A percentile compares a stretch with the other conserved stretches of the same genome.
Conservation (phyloP, 2,888 invertebrate genomes). For the Cantharis rufa region DNA sequence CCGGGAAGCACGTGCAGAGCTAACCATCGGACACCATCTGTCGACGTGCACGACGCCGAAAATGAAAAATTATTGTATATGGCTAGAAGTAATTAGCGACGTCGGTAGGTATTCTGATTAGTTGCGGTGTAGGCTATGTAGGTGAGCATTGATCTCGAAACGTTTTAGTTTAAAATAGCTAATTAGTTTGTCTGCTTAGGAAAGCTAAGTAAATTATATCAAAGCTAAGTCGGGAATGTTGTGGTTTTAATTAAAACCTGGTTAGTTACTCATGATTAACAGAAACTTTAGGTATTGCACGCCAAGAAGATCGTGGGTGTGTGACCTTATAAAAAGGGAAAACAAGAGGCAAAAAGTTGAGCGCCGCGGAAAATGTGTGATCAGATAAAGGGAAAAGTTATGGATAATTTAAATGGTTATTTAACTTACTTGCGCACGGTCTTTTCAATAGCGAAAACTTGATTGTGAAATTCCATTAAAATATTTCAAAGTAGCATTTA, state of each 20-base stretch:
- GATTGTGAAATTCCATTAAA: slow-evolving; percentile 42
- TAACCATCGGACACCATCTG: not conserved
- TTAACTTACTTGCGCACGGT: slow-evolving; percentile 11
- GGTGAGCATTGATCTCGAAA: slow-evolving; percentile 24
- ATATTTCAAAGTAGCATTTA: slow-evolving; percentile 45
- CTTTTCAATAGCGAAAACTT: slow-evolving; percentile 23
- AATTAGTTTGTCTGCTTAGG: slow-evolving; percentile 44
- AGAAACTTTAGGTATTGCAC: slow-evolving; percentile 3
- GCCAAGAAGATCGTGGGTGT: not conserved
- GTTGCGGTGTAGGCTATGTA: slow-evolving; percentile 14
- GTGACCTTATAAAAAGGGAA: not conserved
- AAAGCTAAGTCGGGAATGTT: slow-evolving; percentile 45
- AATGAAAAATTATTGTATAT: not conserved
- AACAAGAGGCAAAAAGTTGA: not conserved
- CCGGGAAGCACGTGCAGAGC: not conserved
- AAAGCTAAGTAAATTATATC: slow-evolving; percentile 46
- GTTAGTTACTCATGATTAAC: slow-evolving; percentile 42
- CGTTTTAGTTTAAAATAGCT: slow-evolving; percentile 32
- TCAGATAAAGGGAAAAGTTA: slow-evolving; percentile 4
- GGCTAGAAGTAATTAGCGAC: not conserved
- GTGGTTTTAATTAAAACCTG: slow-evolving; percentile 50
- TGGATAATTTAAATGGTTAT: slow-evolving; percentile 13
- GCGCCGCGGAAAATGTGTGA: not conserved
- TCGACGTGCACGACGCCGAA: not conserved
- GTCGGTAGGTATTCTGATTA: slow-evolving; percentile 7